phyloP scores from a whole-genome alignment of 2,888 invertebrate genomes.

The Leptopilina drosophilae region DNA sequence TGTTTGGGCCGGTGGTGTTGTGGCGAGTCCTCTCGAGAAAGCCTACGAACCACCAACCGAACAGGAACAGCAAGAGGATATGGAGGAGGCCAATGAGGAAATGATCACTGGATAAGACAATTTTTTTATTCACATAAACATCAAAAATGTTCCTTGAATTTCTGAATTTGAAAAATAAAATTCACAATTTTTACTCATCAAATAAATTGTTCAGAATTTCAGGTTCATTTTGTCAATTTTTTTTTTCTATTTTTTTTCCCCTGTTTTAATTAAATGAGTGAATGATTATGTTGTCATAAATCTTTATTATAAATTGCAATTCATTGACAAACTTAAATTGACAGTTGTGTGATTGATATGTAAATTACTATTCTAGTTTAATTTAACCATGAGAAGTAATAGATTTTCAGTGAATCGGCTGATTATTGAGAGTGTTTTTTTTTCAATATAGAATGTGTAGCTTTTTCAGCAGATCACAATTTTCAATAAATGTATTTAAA shows the following conservation, averaged over 20 bases:
- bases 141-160: neutral
- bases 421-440: constrained; percentile 2
- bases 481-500: constrained; percentile 11
- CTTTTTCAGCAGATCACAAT: neutral
- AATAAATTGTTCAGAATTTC: neutral
- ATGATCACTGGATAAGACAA: constrained; percentile 79
- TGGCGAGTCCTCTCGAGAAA: constrained; percentile 95
- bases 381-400: neutral
- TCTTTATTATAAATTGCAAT: constrained; percentile 27
- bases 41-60: constrained; percentile 91
- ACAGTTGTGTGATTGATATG: neutral
- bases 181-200: neutral
- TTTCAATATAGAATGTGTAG: neutral
- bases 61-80: constrained; percentile 85
- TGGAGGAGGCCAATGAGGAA: constrained; percentile 83
- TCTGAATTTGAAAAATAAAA: neutral
- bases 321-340: constrained; percentile 1
- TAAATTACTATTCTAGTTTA: constrained; percentile 17
- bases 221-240: neutral
- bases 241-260: neutral
- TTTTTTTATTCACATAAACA: constrained; percentile 32
- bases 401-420: neutral
- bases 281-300: constrained; percentile 1
- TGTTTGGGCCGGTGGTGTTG: constrained; percentile 95
- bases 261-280: neutral